Conservation (phyloP, 2,888 invertebrate species). For the Ferrisia virgata region DNA sequence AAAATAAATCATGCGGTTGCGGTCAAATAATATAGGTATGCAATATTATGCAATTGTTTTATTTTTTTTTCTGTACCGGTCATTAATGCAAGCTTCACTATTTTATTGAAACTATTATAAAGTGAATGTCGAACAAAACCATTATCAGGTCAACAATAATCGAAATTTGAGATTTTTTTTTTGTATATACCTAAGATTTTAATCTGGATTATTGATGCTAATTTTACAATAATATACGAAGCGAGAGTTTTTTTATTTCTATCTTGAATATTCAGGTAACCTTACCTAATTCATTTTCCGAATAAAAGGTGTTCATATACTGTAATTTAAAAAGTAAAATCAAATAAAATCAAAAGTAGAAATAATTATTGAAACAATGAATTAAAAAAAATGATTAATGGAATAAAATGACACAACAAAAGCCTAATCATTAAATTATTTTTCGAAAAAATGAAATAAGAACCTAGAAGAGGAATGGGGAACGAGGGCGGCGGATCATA, state of each 20-base stretch:
- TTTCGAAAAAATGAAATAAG: too few species aligned
- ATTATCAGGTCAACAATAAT: background rate
- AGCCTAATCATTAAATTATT: too few species aligned
- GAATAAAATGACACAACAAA: too few species aligned
- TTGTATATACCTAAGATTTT: background rate
- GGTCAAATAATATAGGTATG: background rate
- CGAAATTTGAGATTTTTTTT: background rate
- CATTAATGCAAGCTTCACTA: background rate
- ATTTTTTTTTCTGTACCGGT: background rate
- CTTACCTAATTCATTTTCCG: too few species aligned
- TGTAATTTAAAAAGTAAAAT: too few species aligned
- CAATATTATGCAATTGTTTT: constrained; percentile 7
- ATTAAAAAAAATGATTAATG: too few species aligned
- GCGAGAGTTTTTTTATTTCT: background rate
- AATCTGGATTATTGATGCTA: background rate
- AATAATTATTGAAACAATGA: too few species aligned
- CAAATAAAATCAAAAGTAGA: too few species aligned
- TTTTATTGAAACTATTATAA: background rate
- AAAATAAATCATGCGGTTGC: background rate
- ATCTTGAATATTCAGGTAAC: background rate
- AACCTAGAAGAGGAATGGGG: too few species aligned
- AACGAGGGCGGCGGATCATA: too few species aligned
- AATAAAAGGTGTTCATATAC: too few species aligned
- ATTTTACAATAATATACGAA: background rate
- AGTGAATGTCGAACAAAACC: background rate